Conservation (phyloP, 1,140 invertebrate species). For the Stenopsyche tienmushanensis region DNA sequence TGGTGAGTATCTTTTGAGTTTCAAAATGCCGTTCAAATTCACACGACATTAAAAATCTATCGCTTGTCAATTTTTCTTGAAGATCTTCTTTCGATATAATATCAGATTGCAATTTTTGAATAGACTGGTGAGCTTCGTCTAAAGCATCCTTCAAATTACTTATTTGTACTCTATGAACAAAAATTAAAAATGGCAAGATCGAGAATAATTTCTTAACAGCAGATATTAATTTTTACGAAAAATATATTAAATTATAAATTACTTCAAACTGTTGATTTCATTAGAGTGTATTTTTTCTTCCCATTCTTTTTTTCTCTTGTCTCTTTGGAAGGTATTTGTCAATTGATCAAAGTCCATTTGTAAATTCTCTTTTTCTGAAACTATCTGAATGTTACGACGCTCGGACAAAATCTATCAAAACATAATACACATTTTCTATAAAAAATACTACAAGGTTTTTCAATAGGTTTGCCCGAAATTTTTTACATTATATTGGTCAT, state of each 20-base stretch:
- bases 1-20: conserved; percentile 51
- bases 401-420: conserved; percentile 45
- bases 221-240: neutral
- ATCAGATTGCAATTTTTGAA: conserved; percentile 48
- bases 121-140: conserved; percentile 39
- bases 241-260: conserved; percentile 14
- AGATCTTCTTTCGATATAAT: conserved; percentile 45
- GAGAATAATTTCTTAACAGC: neutral
- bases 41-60: conserved; percentile 40
- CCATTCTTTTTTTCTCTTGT: conserved; percentile 45
- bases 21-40: conserved; percentile 52
- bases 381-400: conserved; percentile 46
- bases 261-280: conserved; percentile 44
- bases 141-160: conserved; percentile 34
- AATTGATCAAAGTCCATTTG: conserved; percentile 49
- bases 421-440: too few relatives aligned
- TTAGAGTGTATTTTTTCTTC: conserved; percentile 45
- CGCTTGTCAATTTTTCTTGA: conserved; percentile 22
- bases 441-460: neutral
- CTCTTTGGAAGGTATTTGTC: conserved; percentile 45
- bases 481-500: too few relatives aligned
- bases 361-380: conserved; percentile 45
- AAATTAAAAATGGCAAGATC: neutral
- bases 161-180: conserved; percentile 34
- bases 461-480: neutral